Conservation (phyloP, 2,888 invertebrate genomes). For the Halictus quadricinctus region DNA sequence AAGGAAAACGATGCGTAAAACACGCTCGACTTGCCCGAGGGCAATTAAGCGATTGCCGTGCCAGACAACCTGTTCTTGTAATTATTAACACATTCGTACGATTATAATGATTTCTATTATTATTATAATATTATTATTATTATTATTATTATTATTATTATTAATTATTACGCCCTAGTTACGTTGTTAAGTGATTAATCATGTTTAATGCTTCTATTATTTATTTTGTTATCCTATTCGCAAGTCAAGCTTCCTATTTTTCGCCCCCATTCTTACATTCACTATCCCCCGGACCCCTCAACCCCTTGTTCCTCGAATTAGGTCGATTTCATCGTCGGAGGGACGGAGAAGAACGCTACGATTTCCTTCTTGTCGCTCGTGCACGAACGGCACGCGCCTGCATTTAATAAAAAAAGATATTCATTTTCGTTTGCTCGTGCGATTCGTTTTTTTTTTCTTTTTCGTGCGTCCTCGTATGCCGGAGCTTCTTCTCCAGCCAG, state of each 20-base stretch:
- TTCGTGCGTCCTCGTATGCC: neutral
- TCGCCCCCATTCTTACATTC: conserved; percentile 57
- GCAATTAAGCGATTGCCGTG: conserved; percentile 69
- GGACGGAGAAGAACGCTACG: conserved; percentile 42
- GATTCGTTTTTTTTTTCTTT: neutral
- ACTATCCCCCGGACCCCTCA: conserved; percentile 26
- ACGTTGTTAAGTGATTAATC: conserved; percentile 82
- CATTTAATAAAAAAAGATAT: conserved; percentile 39
- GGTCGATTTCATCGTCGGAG: conserved; percentile 21
- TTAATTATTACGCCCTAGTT: conserved; percentile 78
- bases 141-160: conserved; percentile 72
- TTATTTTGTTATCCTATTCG: conserved; percentile 82
- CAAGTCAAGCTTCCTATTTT: conserved; percentile 64
- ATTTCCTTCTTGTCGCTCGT: neutral
- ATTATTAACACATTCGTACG: conserved; percentile 76
- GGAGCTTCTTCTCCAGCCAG: conserved; percentile 38
- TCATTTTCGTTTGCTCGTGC: conserved; percentile 6
- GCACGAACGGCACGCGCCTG: conserved; percentile 15
- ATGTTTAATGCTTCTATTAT: conserved; percentile 82
- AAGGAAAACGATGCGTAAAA: conserved; percentile 45
- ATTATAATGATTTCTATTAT: conserved; percentile 70
- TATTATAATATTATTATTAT: conserved; percentile 70
- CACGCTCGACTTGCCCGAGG: conserved; percentile 63
- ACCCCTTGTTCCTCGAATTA: conserved; percentile 38
- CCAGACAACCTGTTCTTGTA: conserved; percentile 76